These are phyloP conservation scores for Hypolimnas misippus DNA, from an alignment of 2,888 invertebrate genomes.

Conservation along the genomic window DNA sequence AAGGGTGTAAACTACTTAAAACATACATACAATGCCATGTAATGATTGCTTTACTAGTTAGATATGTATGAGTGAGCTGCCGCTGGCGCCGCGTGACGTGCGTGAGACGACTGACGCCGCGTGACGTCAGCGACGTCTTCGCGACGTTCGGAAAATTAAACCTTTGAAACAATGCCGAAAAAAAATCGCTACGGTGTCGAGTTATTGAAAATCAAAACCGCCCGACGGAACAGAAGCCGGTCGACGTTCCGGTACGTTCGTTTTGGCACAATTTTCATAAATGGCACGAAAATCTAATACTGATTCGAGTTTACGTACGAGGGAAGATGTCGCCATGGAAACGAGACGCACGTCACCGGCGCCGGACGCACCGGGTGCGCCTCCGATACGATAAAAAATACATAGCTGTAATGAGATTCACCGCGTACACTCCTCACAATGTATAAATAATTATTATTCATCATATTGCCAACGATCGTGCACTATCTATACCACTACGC, in stretches of 20 bases:
- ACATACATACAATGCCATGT: conserved; percentile 68
- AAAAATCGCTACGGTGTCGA: not conserved
- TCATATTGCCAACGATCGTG: conserved; percentile 74
- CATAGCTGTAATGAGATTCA: conserved; percentile 54
- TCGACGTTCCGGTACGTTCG: conserved; percentile 2
- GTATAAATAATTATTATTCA: conserved; percentile 44
- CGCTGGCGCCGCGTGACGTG: conserved; percentile 60
- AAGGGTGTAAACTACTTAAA: conserved; percentile 58
- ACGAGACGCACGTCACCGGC: conserved; percentile 46
- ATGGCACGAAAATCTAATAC: conserved; percentile 60
- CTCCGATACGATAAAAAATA: conserved; percentile 43
- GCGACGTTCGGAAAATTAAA: conserved; percentile 10
- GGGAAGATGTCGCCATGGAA: conserved; percentile 18
- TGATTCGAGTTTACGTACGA: conserved; percentile 44
- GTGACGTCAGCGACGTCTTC: conserved; percentile 15
- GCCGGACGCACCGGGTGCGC: conserved; percentile 35
- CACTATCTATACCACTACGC: conserved; percentile 61
- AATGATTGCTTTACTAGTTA: conserved; percentile 77
- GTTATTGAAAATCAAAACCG: conserved; percentile 14
- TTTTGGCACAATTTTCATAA: conserved; percentile 58
- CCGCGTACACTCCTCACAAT: conserved; percentile 44
- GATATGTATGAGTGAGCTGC: conserved; percentile 75
- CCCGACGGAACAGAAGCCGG: conserved; percentile 7
- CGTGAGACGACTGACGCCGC: conserved; percentile 25
- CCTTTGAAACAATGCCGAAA: conserved; percentile 7